A percentile compares a stretch with the other conserved stretches of the same genome.
phyloP scores from a whole-genome alignment of 1,140 invertebrate species.

The Trichoplusia ni region DNA sequence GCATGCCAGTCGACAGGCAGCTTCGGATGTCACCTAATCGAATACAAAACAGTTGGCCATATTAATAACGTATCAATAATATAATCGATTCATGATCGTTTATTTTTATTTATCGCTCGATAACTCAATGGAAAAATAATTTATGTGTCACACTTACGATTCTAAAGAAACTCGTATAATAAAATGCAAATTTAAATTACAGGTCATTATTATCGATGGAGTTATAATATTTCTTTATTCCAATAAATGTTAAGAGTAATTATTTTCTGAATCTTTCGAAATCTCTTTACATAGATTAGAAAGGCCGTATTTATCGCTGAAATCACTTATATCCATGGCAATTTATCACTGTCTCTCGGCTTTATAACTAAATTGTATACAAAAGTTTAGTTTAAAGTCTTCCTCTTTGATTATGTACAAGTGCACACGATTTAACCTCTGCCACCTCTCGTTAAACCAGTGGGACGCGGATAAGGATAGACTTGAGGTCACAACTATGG shows the following conservation, averaged over 20 bases:
- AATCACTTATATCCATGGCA: background rate
- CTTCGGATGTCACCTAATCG: conserved; percentile 87
- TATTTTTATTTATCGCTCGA: background rate
- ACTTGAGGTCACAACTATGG: background rate
- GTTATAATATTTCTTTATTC: too few relatives aligned
- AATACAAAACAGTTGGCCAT: conserved; percentile 32
- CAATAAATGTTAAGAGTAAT: too few relatives aligned
- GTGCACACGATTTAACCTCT: conserved; percentile 27
- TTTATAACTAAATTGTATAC: conserved; percentile 1
- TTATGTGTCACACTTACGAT: conserved; percentile 4
- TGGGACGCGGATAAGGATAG: conserved; percentile 7
- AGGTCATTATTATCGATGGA: too few relatives aligned
- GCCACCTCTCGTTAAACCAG: conserved; percentile 24
- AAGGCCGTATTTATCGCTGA: background rate
- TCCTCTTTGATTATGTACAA: conserved; percentile 20
- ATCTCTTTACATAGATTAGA: too few relatives aligned
- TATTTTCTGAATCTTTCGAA: too few relatives aligned
- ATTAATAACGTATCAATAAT: conserved; percentile 20
- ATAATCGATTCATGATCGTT: conserved; percentile 14
- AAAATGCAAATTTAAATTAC: too few relatives aligned
- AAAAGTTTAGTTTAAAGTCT: conserved; percentile 5
- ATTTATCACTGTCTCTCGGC: background rate
- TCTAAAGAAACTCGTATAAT: too few relatives aligned
- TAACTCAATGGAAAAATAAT: too few relatives aligned
- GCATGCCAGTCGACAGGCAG: conserved; percentile 93